Evolutionary conservation across 2,888 invertebrate species (phyloP).

Genomic region (Caenorhabditis doughertyi): DNA sequence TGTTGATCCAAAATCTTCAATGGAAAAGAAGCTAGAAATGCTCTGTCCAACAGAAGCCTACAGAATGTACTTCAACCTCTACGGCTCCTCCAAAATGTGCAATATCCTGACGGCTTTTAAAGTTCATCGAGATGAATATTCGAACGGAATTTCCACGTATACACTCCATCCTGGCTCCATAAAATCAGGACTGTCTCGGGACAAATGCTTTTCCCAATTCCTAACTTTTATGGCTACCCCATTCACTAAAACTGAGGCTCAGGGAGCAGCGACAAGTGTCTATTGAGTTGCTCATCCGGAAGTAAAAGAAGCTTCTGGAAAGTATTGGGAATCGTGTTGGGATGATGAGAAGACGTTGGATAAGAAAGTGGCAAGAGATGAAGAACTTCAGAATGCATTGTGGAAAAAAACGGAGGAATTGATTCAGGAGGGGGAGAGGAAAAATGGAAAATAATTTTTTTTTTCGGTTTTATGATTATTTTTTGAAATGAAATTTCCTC

Average conservation of each 20-base stretch:
- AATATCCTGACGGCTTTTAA: constrained; percentile 77
- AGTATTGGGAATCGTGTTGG: constrained; percentile 96
- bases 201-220: constrained; percentile 42
- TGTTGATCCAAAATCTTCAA: constrained; percentile 77
- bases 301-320: constrained; percentile 86
- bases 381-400: constrained; percentile 81
- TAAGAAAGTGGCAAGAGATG: constrained; percentile 86
- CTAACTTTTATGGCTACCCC: constrained; percentile 87
- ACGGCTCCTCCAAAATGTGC: constrained; percentile 77
- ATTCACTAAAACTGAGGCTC: constrained; percentile 95
- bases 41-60: constrained; percentile 63
- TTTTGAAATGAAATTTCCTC: too few relatives aligned
- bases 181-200: too few relatives aligned
- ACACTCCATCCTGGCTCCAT: constrained; percentile 89
- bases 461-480: too few relatives aligned
- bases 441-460: not conserved
- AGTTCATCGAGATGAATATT: constrained; percentile 71
- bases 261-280: constrained; percentile 93
- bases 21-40: constrained; percentile 54
- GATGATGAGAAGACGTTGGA: constrained; percentile 76
- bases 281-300: constrained; percentile 92
- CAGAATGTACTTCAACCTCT: constrained; percentile 60
- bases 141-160: constrained; percentile 84
- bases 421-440: constrained; percentile 61
- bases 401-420: constrained; percentile 74